Evolutionary conservation across 1,140 invertebrate species (phyloP).

Genomic region (Hyles vespertilio): DNA sequence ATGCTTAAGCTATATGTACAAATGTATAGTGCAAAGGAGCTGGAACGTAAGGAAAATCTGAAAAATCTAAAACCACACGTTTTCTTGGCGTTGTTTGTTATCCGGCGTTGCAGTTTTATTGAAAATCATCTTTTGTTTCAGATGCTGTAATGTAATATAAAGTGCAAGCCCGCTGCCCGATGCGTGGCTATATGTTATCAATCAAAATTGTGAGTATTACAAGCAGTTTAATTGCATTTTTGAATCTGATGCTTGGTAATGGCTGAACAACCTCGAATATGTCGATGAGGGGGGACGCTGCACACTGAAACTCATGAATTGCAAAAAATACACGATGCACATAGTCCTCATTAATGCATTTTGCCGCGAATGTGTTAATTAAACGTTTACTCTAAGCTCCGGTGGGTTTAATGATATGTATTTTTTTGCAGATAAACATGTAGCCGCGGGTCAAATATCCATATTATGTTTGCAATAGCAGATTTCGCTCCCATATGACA

Average conservation of each 20-base stretch:
- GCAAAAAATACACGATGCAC: background rate
- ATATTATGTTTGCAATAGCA: conserved; percentile 50
- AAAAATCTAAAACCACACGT: conserved; percentile 63
- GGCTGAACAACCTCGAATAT: conserved; percentile 38
- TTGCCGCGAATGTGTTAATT: background rate
- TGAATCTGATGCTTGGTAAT: conserved; percentile 19
- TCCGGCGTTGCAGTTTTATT: conserved; percentile 67
- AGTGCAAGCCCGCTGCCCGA: conserved; percentile 43
- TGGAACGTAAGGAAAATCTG: conserved; percentile 43
- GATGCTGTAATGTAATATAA: conserved; percentile 64
- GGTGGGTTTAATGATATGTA: background rate
- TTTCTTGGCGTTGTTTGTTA: conserved; percentile 72
- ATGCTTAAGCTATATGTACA: conserved; percentile 5
- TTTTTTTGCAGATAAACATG: conserved; percentile 55
- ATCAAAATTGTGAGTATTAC: conserved; percentile 54
- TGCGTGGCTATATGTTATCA: conserved; percentile 47
- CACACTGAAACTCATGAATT: background rate
- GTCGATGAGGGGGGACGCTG: conserved; percentile 21
- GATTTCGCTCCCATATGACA: conserved; percentile 49
- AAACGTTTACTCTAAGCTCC: too few relatives aligned
- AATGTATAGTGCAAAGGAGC: background rate
- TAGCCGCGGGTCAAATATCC: conserved; percentile 42
- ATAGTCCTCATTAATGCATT: background rate
- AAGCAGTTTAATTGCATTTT: conserved; percentile 9
- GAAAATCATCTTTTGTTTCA: conserved; percentile 59